Conservation (phyloP, 1,140 invertebrate species). For the Berghia stephanieae region DNA sequence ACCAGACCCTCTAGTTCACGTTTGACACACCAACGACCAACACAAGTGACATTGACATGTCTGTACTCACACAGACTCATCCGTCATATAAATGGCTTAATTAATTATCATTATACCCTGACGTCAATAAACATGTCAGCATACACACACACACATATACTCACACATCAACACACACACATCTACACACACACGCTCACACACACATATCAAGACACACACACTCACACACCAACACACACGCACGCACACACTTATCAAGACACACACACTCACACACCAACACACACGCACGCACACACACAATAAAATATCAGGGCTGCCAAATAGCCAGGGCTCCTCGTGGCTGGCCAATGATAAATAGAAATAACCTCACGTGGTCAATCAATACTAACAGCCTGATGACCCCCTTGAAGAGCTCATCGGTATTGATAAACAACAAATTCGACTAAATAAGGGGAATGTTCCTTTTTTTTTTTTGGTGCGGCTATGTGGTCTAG, state of each 20-base stretch:
- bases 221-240: neutral
- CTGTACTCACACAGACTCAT: neutral
- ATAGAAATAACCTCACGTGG: neutral
- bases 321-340: too few species aligned
- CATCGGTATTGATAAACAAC: too few species aligned
- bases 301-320: conserved; percentile 2
- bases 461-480: too few species aligned
- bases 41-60: neutral
- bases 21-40: neutral
- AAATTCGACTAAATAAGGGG: neutral
- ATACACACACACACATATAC: neutral
- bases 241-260: neutral
- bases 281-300: neutral
- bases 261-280: neutral
- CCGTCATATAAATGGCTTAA: neutral
- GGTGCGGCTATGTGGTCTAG: too few species aligned
- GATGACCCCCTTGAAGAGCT: neutral
- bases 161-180: neutral
- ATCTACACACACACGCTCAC: neutral
- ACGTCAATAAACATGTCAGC: neutral
- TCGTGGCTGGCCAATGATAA: too few species aligned
- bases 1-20: neutral
- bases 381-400: neutral
- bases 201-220: neutral
- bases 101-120: neutral